These are phyloP conservation scores for Mesembrinibis cayennensis DNA, from an alignment of 2,113 vertebrate genomes.

Conservation along the genomic window DNA sequence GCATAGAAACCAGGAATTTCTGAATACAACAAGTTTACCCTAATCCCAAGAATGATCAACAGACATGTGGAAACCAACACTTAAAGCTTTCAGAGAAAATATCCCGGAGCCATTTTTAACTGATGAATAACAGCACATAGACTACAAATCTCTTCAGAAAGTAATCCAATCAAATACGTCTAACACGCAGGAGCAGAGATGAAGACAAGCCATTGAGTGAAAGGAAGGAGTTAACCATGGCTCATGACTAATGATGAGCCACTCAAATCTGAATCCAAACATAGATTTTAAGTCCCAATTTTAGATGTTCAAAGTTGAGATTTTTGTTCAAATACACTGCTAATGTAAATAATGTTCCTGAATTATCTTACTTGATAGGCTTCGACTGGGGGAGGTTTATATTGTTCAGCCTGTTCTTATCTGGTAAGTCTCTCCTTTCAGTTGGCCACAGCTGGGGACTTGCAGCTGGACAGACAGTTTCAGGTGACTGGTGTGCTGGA, in stretches of 20 bases:
- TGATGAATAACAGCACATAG: neutral
- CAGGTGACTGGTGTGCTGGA: rapidly evolving
- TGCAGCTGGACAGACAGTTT: neutral
- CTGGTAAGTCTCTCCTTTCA: neutral
- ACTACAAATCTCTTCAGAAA: neutral
- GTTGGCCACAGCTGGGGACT: neutral
- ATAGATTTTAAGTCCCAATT: neutral
- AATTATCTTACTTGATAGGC: neutral
- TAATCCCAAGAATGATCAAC: neutral
- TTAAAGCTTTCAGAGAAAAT: neutral
- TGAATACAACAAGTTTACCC: neutral
- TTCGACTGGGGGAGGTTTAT: neutral
- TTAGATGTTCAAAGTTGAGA: neutral
- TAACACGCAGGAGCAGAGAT: neutral
- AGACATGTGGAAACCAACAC: neutral
- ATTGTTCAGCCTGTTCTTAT: neutral
- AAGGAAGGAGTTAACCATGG: neutral
- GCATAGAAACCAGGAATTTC: neutral
- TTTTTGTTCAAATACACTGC: neutral
- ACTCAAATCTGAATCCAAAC: neutral
- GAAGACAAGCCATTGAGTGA: neutral
- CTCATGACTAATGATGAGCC: neutral
- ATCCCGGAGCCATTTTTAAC: neutral
- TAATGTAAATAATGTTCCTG: neutral
- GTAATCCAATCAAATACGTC: neutral